phyloP scores from a whole-genome alignment of 2,888 invertebrate species.

The Cephus rjabovi region DNA sequence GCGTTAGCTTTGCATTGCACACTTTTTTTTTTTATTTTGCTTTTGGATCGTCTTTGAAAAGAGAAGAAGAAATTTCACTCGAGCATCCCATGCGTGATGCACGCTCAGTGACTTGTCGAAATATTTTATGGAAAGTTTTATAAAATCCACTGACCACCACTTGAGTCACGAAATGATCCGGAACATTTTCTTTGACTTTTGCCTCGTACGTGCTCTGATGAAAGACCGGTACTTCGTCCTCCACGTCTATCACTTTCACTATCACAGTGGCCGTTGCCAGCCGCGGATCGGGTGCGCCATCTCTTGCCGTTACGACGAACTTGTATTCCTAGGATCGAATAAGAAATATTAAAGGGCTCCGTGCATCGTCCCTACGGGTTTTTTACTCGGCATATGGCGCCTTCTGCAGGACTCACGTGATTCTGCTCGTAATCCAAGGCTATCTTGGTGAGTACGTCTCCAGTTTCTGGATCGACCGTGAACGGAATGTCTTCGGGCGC shows the following conservation, averaged over 20 bases:
- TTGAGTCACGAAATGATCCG: conserved; percentile 81
- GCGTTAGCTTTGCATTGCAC: not conserved
- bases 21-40: not conserved
- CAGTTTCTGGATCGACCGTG: conserved; percentile 81
- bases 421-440: conserved; percentile 86
- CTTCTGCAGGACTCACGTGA: conserved; percentile 69
- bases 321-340: conserved; percentile 74
- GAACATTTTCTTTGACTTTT: conserved; percentile 86
- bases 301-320: conserved; percentile 90
- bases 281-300: conserved; percentile 87
- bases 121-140: not conserved
- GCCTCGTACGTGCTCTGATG: conserved; percentile 79
- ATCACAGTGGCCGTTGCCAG: conserved; percentile 90
- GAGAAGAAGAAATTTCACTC: conserved; percentile 13
- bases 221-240: conserved; percentile 88
- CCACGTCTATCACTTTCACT: conserved; percentile 81
- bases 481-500: conserved; percentile 85
- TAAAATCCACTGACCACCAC: conserved; percentile 73
- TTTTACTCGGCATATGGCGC: not conserved
- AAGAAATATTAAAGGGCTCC: not conserved
- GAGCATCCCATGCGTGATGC: not conserved
- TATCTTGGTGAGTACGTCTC: conserved; percentile 80
- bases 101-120: not conserved
- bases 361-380: not conserved
- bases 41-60: not conserved